phyloP scores from a whole-genome alignment of 2,797 vertebrate genomes.

The Hylomyscus alleni region DNA sequence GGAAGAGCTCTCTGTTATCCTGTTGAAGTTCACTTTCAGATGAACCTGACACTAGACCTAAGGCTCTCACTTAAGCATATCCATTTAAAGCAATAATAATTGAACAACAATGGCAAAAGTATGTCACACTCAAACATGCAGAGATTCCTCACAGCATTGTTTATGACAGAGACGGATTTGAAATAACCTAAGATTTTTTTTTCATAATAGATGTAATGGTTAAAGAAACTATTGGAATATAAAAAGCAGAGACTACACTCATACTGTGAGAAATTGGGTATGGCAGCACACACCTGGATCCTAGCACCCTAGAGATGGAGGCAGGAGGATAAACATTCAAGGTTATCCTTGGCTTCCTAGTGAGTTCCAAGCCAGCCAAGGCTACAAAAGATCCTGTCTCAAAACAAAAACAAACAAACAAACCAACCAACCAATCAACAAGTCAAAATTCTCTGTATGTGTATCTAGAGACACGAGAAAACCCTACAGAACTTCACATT shows the following conservation, averaged over 20 bases:
- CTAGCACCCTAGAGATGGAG: neutral
- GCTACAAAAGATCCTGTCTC: neutral
- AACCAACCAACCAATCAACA: neutral
- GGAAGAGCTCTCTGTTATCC: neutral
- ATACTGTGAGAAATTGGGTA: neutral
- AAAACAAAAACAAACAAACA: neutral
- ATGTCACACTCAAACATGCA: neutral
- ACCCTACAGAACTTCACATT: neutral
- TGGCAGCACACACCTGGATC: neutral
- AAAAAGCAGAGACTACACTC: neutral
- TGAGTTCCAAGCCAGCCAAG: neutral
- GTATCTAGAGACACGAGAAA: neutral
- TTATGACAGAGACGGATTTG: neutral
- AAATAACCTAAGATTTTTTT: neutral
- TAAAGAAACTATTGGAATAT: neutral
- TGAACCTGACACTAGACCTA: neutral
- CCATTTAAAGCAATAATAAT: conserved; percentile 45
- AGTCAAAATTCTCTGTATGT: neutral
- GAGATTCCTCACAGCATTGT: neutral
- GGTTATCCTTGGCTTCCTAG: neutral
- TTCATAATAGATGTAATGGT: neutral
- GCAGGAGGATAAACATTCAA: neutral
- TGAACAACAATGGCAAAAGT: neutral
- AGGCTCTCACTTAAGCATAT: neutral
- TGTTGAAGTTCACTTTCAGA: neutral